A percentile compares a stretch with the other conserved stretches of the same genome.
These are phyloP conservation scores for Gavialis gangeticus DNA, from an alignment of 2,113 vertebrate species.

Conservation along the genomic window DNA sequence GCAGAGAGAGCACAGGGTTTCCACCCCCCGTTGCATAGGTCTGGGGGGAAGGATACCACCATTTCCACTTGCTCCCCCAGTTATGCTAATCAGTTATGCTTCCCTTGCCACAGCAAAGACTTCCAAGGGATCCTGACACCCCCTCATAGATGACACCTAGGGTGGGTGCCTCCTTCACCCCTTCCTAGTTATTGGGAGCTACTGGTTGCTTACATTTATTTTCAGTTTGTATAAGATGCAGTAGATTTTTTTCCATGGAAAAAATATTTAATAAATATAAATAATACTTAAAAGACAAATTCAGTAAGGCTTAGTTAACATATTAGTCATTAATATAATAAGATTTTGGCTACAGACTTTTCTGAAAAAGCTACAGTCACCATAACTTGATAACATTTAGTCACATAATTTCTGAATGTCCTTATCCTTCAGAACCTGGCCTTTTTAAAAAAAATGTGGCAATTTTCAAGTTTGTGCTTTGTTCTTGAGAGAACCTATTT, in stretches of 20 bases:
- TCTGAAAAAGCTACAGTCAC: constrained; percentile 71
- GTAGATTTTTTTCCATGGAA: constrained; percentile 35
- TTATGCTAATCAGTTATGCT: too few relatives aligned
- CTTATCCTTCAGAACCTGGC: constrained; percentile 55
- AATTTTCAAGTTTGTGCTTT: constrained; percentile 52
- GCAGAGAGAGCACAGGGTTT: too few relatives aligned
- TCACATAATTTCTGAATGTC: constrained; percentile 52
- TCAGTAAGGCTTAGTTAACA: constrained; percentile 66
- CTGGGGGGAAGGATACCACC: too few relatives aligned
- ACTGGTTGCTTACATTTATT: constrained; percentile 40
- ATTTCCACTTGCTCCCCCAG: too few relatives aligned
- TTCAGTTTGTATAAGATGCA: constrained; percentile 52
- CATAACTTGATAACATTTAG: constrained; percentile 65
- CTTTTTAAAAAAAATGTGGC: constrained; percentile 59
- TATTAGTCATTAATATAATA: constrained; percentile 70
- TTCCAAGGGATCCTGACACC: too few relatives aligned
- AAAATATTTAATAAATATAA: constrained; percentile 15
- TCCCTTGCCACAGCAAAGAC: too few relatives aligned
- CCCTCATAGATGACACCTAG: too few relatives aligned
- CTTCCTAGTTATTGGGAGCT: too few relatives aligned
- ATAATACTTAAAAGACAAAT: constrained; percentile 72
- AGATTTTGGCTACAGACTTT: constrained; percentile 63
- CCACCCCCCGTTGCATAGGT: too few relatives aligned
- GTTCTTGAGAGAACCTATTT: constrained; percentile 50
- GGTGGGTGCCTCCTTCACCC: too few relatives aligned